phyloP scores from a whole-genome alignment of 2,113 vertebrate species.

The Coregonus clupeaformis region DNA sequence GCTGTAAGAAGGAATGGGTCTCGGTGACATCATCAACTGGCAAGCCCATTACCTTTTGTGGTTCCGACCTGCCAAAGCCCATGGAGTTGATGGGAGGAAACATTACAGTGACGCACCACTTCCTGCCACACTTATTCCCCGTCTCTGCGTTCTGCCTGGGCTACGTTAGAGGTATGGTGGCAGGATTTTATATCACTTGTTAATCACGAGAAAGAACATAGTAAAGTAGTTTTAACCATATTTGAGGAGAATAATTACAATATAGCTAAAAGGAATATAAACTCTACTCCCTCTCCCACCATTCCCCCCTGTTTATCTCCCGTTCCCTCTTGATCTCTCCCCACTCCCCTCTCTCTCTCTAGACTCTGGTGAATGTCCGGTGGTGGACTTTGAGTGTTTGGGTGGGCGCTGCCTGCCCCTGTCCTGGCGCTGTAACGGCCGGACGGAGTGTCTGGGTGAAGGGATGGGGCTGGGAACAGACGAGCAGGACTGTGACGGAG shows the following conservation, averaged over 20 bases:
- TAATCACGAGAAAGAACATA: no score
- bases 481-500: slow-evolving; percentile 58
- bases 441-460: slow-evolving; percentile 74
- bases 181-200: no score
- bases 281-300: no score
- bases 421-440: slow-evolving; percentile 79
- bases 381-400: slow-evolving; percentile 59
- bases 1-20: slow-evolving; percentile 69
- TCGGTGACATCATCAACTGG: slow-evolving; percentile 61
- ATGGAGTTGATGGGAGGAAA: slow-evolving; percentile 73
- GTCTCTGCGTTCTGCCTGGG: slow-evolving; percentile 67
- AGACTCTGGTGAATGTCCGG: slow-evolving; percentile 61
- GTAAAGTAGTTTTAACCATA: no score
- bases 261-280: no score
- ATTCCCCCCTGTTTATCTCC: no score
- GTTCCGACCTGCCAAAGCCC: slow-evolving; percentile 62
- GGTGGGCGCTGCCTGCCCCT: slow-evolving; percentile 73
- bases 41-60: slow-evolving; percentile 65
- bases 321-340: no score
- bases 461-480: slow-evolving; percentile 66
- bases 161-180: slow-evolving; percentile 69
- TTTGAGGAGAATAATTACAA: no score
- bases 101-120: slow-evolving; percentile 72
- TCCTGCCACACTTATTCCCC: slow-evolving; percentile 61
- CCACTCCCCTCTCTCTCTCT: slow-evolving; percentile 6